Evolutionary conservation across 2,113 vertebrate species (phyloP).

Genomic region (Phrynosoma platyrhinos): DNA sequence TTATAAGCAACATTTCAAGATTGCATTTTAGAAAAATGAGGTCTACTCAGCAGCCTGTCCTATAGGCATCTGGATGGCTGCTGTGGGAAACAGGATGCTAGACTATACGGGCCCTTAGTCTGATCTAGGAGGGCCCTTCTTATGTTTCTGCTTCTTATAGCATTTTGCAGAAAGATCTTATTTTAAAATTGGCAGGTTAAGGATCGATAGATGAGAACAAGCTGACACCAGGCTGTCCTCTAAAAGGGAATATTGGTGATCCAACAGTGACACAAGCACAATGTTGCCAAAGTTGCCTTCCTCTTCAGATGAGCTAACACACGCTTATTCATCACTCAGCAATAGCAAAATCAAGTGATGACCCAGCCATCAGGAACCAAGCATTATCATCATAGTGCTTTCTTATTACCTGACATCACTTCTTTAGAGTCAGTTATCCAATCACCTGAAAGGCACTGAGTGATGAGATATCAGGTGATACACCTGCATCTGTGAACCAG

Average conservation of each 20-base stretch:
- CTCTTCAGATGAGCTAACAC: background rate
- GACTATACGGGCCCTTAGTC: background rate
- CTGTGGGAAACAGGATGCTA: background rate
- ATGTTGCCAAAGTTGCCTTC: background rate
- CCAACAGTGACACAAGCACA: background rate
- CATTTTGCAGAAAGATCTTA: background rate
- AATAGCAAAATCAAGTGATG: constrained; percentile 13
- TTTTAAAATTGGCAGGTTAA: background rate
- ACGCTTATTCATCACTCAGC: constrained; percentile 7
- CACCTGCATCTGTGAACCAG: constrained; percentile 4
- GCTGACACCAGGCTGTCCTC: background rate
- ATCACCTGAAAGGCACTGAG: constrained; percentile 2
- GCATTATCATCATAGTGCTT: background rate
- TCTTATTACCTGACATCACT: constrained; percentile 1
- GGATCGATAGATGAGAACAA: background rate
- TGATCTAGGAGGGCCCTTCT: background rate
- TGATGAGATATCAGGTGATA: constrained; percentile 9
- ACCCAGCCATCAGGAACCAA: constrained; percentile 4
- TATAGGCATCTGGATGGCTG: background rate
- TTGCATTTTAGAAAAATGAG: too few species aligned
- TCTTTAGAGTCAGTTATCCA: constrained; percentile 9
- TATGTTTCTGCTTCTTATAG: background rate
- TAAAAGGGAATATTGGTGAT: background rate
- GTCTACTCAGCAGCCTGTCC: background rate
- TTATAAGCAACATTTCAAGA: too few species aligned